Percentiles rank a stretch among this genome's conserved stretches.
Evolutionary conservation across 2,113 vertebrate species (phyloP).

Genomic region (Poecile atricapillus): DNA sequence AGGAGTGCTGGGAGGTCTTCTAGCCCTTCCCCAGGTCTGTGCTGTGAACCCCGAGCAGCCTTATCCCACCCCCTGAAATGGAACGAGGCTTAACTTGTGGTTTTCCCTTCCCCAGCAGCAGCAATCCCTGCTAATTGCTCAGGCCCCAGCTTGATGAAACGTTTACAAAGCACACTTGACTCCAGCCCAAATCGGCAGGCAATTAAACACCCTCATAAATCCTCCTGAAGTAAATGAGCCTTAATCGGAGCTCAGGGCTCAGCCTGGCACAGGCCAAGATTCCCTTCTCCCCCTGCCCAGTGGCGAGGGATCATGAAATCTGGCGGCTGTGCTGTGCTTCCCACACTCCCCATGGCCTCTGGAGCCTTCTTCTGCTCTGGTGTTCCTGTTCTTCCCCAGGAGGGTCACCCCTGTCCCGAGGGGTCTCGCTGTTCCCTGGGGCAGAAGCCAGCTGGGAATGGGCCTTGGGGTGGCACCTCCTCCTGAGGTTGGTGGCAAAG

Average conservation of each 20-base stretch:
- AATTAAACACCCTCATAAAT: slow-evolving; percentile 45
- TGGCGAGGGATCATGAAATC: background rate
- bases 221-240: slow-evolving; percentile 31
- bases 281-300: background rate
- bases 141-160: background rate
- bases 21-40: background rate
- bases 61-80: background rate
- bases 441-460: background rate
- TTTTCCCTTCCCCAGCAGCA: background rate
- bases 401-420: background rate
- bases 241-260: background rate
- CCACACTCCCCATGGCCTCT: background rate
- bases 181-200: background rate
- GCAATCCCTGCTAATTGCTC: background rate
- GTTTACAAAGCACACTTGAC: background rate
- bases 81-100: background rate
- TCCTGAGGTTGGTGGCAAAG: accelerated
- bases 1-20: accelerated
- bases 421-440: background rate
- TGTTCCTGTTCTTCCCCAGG: background rate
- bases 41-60: accelerated
- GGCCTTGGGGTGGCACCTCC: background rate
- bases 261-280: background rate
- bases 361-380: background rate
- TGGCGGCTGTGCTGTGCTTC: accelerated